Base-by-base conservation (phyloP, 2,113 vertebrate species). In the Mola mola region DNA sequence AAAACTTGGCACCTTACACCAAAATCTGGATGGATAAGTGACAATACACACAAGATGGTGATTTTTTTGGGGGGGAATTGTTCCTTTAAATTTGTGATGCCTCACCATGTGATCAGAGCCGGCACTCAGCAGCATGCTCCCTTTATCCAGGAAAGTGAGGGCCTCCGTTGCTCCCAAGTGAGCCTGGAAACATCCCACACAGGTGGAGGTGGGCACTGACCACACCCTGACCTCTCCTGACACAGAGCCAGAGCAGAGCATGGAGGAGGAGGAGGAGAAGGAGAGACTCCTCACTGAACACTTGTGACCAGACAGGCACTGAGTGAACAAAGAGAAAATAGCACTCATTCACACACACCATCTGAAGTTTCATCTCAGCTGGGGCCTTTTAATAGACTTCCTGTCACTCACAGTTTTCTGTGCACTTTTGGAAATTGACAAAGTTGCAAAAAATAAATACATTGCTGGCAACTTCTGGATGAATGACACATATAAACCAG, bases 101-200 rank as follows among this genome's bases (percentile, higher is more conserved):
- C 75, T 90, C 75, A 95, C 95, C 88, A 69, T 90, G 75, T 89
- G 73, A 51, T 96, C 95, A 1, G 93, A 83, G 60, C 95, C 93
- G 0, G 90, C 91, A 0, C 87, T 95, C 63, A 97, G 75, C 31
- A 96, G 88, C 62, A 83, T 72, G 20, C 70, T 43, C n/a, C 93
- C 93, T 2, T 80, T 78, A 2, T 68, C 65, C 49, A 95, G 80
- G 78, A 94, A 95, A 48, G 70, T 72, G 12, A 92, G 73, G 0
- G 66, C 75, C 19, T 92, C 68, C 0, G 91, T 68, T 5, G 84
- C 80, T 17, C 94, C 93, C 0, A 6, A 1, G 78, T 96, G 95
- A 73, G 94, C 94, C 52, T 86, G 83, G 79, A 93, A 95, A 65
- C 84, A 64, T 3, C 91, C 93, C 66, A 96, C 87, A 12, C 81